Conservation (phyloP, 2,797 vertebrate genomes). For the Siniperca obscura region DNA sequence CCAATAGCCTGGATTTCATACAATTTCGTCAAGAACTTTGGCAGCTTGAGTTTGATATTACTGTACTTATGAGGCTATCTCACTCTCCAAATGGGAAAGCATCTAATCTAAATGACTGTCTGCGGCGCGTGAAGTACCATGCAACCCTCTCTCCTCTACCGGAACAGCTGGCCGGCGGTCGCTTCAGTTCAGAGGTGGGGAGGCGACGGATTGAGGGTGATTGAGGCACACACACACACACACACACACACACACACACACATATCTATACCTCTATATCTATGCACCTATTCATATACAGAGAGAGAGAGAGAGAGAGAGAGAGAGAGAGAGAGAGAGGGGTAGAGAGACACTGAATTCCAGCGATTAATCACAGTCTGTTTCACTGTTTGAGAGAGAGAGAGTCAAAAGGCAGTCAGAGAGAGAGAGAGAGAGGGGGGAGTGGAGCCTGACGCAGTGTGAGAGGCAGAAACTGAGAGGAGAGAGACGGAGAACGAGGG, state of each 20-base stretch:
- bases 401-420: slow-evolving; percentile 36
- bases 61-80: slow-evolving; percentile 43
- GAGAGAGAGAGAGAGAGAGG: not conserved
- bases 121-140: slow-evolving; percentile 54
- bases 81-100: slow-evolving; percentile 46
- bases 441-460: slow-evolving; percentile 81
- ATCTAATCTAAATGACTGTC: slow-evolving; percentile 61
- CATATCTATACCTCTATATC: too few species aligned
- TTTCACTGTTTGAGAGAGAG: slow-evolving; percentile 39
- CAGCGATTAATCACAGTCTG: slow-evolving; percentile 77
- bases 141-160: slow-evolving; percentile 35
- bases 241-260: too few species aligned
- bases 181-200: slow-evolving; percentile 59
- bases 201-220: slow-evolving; percentile 57
- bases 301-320: not conserved
- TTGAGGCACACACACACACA: slow-evolving; percentile 42
- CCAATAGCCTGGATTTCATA: slow-evolving; percentile 31
- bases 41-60: slow-evolving; percentile 39
- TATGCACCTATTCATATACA: too few species aligned
- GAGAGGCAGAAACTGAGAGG: slow-evolving; percentile 74
- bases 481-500: slow-evolving; percentile 69
- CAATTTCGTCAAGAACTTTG: slow-evolving; percentile 63
- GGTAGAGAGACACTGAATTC: slow-evolving; percentile 53
- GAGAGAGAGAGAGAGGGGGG: slow-evolving; percentile 31
- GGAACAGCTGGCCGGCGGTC: slow-evolving; percentile 68